Base-by-base conservation (phyloP, 1,140 invertebrate genomes). In the Drosophila pallidifrons region DNA sequence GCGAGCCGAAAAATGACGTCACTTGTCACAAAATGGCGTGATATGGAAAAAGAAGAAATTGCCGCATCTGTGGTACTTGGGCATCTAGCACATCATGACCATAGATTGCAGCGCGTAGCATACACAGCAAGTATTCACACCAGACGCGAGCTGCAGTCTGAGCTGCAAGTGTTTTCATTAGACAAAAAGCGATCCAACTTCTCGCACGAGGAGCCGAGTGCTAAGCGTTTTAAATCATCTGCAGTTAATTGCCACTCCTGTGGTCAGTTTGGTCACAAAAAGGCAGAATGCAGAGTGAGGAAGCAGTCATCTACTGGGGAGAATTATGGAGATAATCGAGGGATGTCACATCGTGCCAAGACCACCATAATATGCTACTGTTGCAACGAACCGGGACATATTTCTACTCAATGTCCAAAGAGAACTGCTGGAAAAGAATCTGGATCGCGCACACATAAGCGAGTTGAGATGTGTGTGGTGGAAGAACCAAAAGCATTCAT, bases 401-500 rank as follows among this genome's bases (percentile, higher is more conserved):
- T 63, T n/a, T 30, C 46, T 3, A 10, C 64, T 4, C 11, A 66
- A 45, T 66, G 64, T 11, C 64, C 52, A 2, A 58, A 58, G 43
- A 47, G 43, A 11, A 13, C 30, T 6, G 8, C 15, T 38, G 54
- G 30, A 20, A 45, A 25, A 45, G 25, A 38, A 38, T 38, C 35
- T 8, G 35, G 8, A 38, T 8, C 41, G 38, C 52, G 65, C n/a
- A n/a, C 11, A 16, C 41, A 67, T 11, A 59, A 68, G 55, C 28
- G 32, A 43, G n/a, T 59, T 13, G 55, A 60, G 2, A 16, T 59
- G 5, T 68, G 55, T 32, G 20, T 45, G 1, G 55, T 68, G 30
- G 30, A 68, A 3, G 55, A 59, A 43, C 45, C 55, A 43, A 67
- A 58, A 57, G 43, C 41, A 16, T 10, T 10, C 13, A 55, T 57